Base-by-base conservation (phyloP, 2,888 invertebrate species). In the Megastigmus dorsalis region DNA sequence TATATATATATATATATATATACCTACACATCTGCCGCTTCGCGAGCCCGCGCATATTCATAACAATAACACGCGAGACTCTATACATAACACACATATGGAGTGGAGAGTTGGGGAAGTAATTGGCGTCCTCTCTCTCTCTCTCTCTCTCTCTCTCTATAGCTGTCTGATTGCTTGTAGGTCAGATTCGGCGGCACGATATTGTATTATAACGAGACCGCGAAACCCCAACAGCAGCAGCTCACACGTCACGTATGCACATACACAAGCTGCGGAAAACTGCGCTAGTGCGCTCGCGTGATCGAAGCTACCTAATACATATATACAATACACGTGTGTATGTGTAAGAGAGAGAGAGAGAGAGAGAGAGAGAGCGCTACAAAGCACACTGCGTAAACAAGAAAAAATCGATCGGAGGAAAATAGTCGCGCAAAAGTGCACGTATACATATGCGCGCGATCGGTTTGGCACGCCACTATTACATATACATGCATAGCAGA, bases 151-250 rank as follows among this genome's bases (percentile, higher is more conserved):
- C n/a, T n/a, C n/a, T n/a, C n/a, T 54, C 54, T 26, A 50, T n/a
- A 26, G 36, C 50, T 38, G 6, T 15, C 6, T 20, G 36, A 36
- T 57, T 36, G n/a, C 54, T 60, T 60, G 41, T 69, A 59, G 60
- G 59, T 38, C 60, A 41, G 23, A 48, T 55, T 50, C 48, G 7
- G 5, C 33, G n/a, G 5, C n/a, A n/a, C 38, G 23, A 50, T 36
- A 63, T 33, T 38, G 13, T 15, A 20, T 48, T 48, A 48, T 52
- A n/a, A n/a, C 15, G 30, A 33, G 54, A 33, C 18, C n/a, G n/a
- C n/a, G n/a, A n/a, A n/a, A n/a, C n/a, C n/a, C 2, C n/a, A 5
- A 3, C 13, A 23, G 28, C 9, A 45, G 26, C n/a, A 13, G 3
- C 30, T 55, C 33, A 55, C 20, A 33, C 18, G 38, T 13, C n/a